A percentile compares a stretch with the other conserved stretches of the same genome.
Evolutionary conservation across 2,113 vertebrate species (phyloP).

Genomic region (Podarcis raffonei): DNA sequence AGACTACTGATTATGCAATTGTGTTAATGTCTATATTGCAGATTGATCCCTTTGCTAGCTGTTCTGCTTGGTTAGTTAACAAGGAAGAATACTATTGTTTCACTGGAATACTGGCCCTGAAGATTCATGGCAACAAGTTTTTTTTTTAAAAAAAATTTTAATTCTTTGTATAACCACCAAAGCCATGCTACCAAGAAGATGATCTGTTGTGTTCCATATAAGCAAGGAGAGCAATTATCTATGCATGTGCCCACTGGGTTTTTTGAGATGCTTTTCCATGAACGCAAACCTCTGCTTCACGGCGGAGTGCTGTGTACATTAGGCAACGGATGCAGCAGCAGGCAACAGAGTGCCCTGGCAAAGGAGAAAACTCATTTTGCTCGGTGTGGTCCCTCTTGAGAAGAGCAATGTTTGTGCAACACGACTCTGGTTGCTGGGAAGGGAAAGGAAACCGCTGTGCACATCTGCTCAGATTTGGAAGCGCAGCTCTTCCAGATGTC

Average conservation of each 20-base stretch:
- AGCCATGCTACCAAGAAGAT: not conserved
- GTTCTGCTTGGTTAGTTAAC: slow-evolving; percentile 29
- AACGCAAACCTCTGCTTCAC: not conserved
- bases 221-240: not conserved
- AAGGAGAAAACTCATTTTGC: not conserved
- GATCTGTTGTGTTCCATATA: not conserved
- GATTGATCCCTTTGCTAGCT: not conserved
- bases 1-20: not conserved
- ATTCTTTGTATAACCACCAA: slow-evolving; percentile 5
- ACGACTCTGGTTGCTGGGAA: not conserved
- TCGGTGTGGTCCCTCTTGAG: not conserved
- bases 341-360: not conserved
- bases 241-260: not conserved
- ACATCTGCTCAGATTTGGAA: slow-evolving; percentile 31
- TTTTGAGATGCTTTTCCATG: not conserved
- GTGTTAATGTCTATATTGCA: slow-evolving; percentile 26
- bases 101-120: slow-evolving; percentile 22
- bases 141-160: not conserved
- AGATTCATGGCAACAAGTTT: not conserved
- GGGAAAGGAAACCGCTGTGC: slow-evolving; percentile 6
- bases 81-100: not conserved
- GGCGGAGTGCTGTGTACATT: not conserved
- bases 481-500: not conserved
- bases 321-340: not conserved
- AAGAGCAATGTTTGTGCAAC: not conserved